A percentile compares a stretch with the other conserved stretches of the same genome.
Conservation (phyloP, 2,888 invertebrate species). For the Timema podura region DNA sequence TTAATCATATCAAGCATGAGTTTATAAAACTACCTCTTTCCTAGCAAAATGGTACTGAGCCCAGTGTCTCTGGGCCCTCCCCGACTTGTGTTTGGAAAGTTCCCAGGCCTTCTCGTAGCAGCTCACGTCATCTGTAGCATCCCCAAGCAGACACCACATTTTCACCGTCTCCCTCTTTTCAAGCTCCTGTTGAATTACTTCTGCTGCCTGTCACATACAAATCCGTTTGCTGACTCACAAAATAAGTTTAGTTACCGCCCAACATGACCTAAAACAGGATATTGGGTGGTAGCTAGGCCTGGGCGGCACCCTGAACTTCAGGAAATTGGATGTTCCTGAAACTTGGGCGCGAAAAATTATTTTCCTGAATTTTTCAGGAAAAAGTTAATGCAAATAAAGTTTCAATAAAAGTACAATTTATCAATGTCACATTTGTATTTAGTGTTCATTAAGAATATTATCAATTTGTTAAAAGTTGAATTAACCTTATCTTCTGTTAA, state of each 20-base stretch:
- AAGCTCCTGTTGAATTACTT: slow-evolving; percentile 75
- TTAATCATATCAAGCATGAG: too few relatives aligned
- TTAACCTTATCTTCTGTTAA: too few relatives aligned
- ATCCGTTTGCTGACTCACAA: not conserved
- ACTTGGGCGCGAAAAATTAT: not conserved
- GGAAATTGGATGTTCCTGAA: not conserved
- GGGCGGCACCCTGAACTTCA: not conserved
- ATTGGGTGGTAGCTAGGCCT: not conserved
- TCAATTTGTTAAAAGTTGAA: too few relatives aligned
- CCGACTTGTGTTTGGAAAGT: slow-evolving; percentile 73
- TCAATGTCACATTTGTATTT: too few relatives aligned
- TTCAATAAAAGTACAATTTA: not conserved
- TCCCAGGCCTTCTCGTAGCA: slow-evolving; percentile 91
- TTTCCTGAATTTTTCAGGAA: not conserved
- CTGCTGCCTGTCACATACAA: slow-evolving; percentile 64
- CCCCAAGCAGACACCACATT: slow-evolving; percentile 88
- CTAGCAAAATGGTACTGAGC: slow-evolving; percentile 72
- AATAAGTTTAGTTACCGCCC: not conserved
- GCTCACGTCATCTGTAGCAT: slow-evolving; percentile 71
- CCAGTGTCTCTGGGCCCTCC: slow-evolving; percentile 84
- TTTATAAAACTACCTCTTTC: slow-evolving; percentile 47
- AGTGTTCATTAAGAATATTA: too few relatives aligned
- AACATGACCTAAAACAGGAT: not conserved
- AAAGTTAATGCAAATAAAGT: not conserved
- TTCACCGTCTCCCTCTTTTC: slow-evolving; percentile 75